Percentiles rank a stretch among this genome's conserved stretches.
Evolutionary conservation across 37 sponge, comb jelly and placozoan species (phyloP).

Genomic region (Dysidea cf. avara): DNA sequence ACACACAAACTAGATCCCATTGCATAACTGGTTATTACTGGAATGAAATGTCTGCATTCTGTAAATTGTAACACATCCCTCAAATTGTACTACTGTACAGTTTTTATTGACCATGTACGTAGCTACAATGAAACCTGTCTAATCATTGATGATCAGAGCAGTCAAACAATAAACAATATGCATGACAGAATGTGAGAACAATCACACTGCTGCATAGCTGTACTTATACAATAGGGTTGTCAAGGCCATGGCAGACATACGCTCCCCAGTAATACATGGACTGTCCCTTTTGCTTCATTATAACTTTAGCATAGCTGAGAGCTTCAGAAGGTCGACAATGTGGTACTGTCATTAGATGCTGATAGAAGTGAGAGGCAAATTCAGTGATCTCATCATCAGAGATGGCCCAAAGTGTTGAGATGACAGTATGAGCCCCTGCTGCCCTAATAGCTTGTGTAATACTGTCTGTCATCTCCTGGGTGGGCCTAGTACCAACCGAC

Average conservation of each 20-base stretch:
- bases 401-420: constrained; percentile 11
- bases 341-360: not conserved
- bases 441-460: constrained; percentile 12
- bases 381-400: not conserved
- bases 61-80: no score
- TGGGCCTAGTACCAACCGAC: not conserved
- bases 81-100: no score
- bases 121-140: no score
- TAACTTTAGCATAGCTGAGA: constrained; percentile 3
- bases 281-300: constrained; percentile 21
- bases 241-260: constrained; percentile 11
- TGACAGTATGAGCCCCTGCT: constrained; percentile 14
- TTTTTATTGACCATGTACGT: no score
- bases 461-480: constrained; percentile 18
- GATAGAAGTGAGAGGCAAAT: constrained; percentile 12
- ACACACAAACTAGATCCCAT: no score
- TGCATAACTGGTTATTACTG: no score
- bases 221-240: not conserved
- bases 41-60: no score
- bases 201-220: no score
- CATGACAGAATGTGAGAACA: no score
- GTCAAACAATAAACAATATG: no score
- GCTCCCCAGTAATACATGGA: constrained; percentile 25
- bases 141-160: no score
- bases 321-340: constrained; percentile 8